phyloP scores from a whole-genome alignment of 1,140 invertebrate genomes.

The Leptinotarsa texana region DNA sequence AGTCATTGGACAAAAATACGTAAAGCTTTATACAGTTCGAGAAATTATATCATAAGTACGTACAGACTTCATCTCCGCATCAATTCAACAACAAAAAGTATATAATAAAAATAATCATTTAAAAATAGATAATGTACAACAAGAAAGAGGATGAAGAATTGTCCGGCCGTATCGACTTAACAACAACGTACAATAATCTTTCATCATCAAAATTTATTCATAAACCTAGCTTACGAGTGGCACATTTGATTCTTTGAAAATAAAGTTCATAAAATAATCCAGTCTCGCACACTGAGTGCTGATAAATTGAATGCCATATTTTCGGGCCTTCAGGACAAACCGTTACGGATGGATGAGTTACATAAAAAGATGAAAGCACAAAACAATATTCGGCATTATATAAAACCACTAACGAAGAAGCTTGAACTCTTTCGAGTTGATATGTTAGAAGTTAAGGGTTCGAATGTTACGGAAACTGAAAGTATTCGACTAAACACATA shows the following conservation, averaged over 20 bases:
- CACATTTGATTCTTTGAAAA: background rate
- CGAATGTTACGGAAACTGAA: slow-evolving; percentile 19
- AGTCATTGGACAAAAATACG: slow-evolving; percentile 18
- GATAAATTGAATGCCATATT: background rate
- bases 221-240: background rate
- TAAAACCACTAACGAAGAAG: too few relatives aligned
- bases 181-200: background rate
- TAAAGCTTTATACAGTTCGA: slow-evolving; percentile 22
- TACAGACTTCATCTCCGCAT: slow-evolving; percentile 17
- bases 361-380: too few relatives aligned
- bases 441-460: slow-evolving; percentile 21
- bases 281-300: background rate
- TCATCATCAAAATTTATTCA: background rate
- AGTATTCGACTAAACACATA: slow-evolving; percentile 28
- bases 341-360: too few relatives aligned
- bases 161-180: background rate
- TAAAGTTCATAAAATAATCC: background rate
- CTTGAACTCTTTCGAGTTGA: background rate
- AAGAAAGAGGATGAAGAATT: background rate
- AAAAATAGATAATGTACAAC: slow-evolving; percentile 16
- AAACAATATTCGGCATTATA: too few relatives aligned
- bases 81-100: slow-evolving; percentile 4
- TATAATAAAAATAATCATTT: slow-evolving; percentile 1
- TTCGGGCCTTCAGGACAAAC: too few relatives aligned
- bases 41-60: slow-evolving; percentile 22